Base-by-base conservation (phyloP, 2,113 vertebrate genomes). In the Recurvirostra avosetta region DNA sequence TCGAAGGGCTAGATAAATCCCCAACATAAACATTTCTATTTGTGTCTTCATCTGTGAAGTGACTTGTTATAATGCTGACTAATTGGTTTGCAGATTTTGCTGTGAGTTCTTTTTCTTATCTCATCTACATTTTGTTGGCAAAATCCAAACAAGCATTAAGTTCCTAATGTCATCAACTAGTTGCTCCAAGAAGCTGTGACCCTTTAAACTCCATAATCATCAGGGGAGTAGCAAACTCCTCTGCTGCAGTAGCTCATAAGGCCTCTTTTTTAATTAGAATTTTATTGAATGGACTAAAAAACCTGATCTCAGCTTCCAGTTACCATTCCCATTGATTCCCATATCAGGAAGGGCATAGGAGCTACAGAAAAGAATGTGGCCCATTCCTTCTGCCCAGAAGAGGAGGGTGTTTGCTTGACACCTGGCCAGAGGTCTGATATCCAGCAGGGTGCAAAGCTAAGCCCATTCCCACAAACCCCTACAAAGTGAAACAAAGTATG, bases 121-220 rank as follows among this genome's bases (percentile, higher is more conserved):
- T 91, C 43, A 78, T 62, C 70, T 55, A 78, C n/a, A 55, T 84
- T 94, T 93, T 68, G 34, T 82, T 87, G 49, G 41, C 38, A 88
- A 95, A 94, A 88, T 88, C 59, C 92, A 92, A 94, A 96, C 77
- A 94, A 79, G 15, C 47, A 76, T 90, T 96, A 84, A 94, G 70
- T 32, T 88, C 23, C 81, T 93, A 67, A 93, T 74, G 85, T 80
- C 66, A 82, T 94, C 75, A 87, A 58, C 72, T 63, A 67, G 52
- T 67, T 79, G 43, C 90, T 90, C 38, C 71, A 80, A 84, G 70
- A 96, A 90, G 53, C 45, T 86, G 27, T 92, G 58, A 85, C 90
- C 81, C 74, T 88, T 97, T 93, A 88, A 93, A 86, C 73, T 86
- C 36, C 15, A 12, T 96, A 93, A 97, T 94, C 92, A 85, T 68